Evolutionary conservation across 1,140 invertebrate genomes (phyloP).

Genomic region (Adelges cooleyi): DNA sequence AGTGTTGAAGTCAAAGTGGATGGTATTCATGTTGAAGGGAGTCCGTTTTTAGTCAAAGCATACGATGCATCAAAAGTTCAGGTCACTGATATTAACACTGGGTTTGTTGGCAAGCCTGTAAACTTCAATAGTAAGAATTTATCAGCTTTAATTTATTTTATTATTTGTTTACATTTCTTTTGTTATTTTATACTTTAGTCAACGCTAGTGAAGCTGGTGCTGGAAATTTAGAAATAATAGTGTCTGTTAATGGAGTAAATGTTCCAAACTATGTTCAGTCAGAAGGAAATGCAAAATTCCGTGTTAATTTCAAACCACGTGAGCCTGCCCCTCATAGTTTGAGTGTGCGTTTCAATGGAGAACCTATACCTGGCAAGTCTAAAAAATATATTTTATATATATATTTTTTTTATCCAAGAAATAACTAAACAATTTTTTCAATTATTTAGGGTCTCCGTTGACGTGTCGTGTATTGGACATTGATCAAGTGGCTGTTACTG

Average conservation of each 20-base stretch:
- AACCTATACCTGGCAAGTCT: conserved; percentile 67
- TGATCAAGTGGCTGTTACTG: conserved; percentile 48
- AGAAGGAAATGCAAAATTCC: conserved; percentile 89
- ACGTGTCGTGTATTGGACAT: conserved; percentile 61
- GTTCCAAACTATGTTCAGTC: conserved; percentile 97
- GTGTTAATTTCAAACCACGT: conserved; percentile 93
- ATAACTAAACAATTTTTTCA: too few relatives aligned
- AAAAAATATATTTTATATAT: too few relatives aligned
- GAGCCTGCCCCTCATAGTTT: conserved; percentile 76
- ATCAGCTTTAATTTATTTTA: neutral
- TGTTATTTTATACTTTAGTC: conserved; percentile 43
- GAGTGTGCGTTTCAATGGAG: conserved; percentile 91
- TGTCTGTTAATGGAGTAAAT: conserved; percentile 92
- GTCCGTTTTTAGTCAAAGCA: conserved; percentile 88
- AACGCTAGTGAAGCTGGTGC: conserved; percentile 74
- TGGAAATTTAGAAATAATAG: conserved; percentile 94
- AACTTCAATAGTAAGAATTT: conserved; percentile 77
- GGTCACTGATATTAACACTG: conserved; percentile 79
- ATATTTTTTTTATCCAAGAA: too few relatives aligned
- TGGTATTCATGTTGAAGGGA: conserved; percentile 76
- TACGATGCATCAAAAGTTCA: conserved; percentile 85
- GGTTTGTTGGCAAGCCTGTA: conserved; percentile 79
- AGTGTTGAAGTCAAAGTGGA: conserved; percentile 78
- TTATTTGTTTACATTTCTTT: neutral
- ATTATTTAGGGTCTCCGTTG: conserved; percentile 66